Conservation (phyloP, 2,113 vertebrate species). For the pig (Sus scrofa) region T2T-Sscrofa CM000825.6:39015501-39016000, state of each 20-base stretch:
- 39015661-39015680: not conserved
- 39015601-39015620: not conserved
- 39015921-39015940: not conserved
- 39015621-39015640: not conserved
- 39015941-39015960: not conserved
- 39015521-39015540: not conserved
- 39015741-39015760: not conserved
- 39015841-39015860: not conserved
- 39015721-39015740: not conserved
- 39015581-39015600: not conserved
- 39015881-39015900: not conserved
- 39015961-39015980: not conserved
- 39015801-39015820: not conserved
- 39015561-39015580: not conserved
- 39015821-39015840: not conserved
- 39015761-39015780: not conserved
- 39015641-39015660: not conserved
- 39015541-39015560: not conserved
- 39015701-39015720: not conserved
- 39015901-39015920: not conserved
- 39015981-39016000: not conserved
- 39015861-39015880: accelerated
- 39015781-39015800: not conserved
- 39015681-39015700: not conserved
- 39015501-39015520: not conserved